These are phyloP conservation scores for Corticium candelabrum DNA, from an alignment of 37 sponge, comb jelly and placozoan species.

Conservation along the genomic window DNA sequence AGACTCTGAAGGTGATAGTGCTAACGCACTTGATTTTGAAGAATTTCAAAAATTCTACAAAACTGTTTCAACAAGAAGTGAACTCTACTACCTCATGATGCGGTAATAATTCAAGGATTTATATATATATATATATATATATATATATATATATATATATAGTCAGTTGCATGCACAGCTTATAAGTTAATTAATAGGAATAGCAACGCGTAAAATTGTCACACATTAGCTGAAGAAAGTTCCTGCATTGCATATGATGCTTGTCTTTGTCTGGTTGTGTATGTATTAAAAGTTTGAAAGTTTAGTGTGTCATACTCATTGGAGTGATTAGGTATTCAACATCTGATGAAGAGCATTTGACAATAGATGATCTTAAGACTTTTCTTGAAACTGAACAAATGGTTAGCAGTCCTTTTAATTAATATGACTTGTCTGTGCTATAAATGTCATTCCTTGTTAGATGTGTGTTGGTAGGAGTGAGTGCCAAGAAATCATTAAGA, in stretches of 20 bases:
- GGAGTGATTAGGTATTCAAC: background rate
- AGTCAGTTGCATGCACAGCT: too few species aligned
- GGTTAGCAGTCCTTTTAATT: too few species aligned
- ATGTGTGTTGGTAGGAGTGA: background rate
- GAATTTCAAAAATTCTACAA: background rate
- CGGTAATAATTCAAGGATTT: too few species aligned
- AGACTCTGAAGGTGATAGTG: background rate
- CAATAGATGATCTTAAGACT: background rate
- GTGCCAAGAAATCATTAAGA: conserved; percentile 6
- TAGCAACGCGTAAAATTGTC: too few species aligned
- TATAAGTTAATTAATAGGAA: too few species aligned
- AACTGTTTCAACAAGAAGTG: background rate
- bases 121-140: too few species aligned
- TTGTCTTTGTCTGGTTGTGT: too few species aligned
- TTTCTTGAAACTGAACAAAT: conserved; percentile 10
- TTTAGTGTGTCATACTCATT: background rate
- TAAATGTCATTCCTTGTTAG: background rate
- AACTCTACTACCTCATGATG: background rate
- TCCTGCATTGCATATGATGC: too few species aligned
- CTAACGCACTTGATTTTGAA: background rate
- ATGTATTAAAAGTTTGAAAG: conserved; percentile 11
- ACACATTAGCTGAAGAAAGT: too few species aligned
- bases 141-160: too few species aligned
- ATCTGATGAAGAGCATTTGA: background rate
- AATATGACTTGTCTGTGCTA: too few species aligned